These are phyloP conservation scores for Pinctada fucata DNA, from an alignment of 2,888 invertebrate species.

Conservation along the genomic window DNA sequence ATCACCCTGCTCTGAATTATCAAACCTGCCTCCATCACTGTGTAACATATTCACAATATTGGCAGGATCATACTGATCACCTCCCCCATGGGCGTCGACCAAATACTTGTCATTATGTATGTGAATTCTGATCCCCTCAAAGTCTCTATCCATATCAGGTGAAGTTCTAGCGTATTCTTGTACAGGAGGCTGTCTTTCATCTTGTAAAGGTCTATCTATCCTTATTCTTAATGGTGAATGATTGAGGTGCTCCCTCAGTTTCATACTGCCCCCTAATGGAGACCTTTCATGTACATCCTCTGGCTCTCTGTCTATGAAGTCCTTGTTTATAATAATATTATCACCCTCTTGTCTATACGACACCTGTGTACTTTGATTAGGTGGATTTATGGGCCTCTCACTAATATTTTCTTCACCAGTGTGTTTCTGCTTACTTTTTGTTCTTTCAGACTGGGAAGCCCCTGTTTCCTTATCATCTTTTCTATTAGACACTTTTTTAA, in stretches of 20 bases:
- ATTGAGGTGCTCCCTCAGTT: not conserved
- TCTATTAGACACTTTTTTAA: no score
- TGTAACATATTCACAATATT: conserved; percentile 15
- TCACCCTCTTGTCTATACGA: not conserved
- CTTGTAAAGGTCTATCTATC: conserved; percentile 1
- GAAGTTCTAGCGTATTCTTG: not conserved
- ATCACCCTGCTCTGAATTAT: not conserved
- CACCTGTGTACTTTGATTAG: not conserved
- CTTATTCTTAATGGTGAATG: conserved; percentile 3
- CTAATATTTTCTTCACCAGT: not conserved
- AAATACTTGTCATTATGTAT: conserved; percentile 36
- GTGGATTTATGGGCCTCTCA: not conserved
- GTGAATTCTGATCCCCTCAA: conserved; percentile 43
- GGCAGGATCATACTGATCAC: conserved; percentile 8
- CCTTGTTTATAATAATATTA: not conserved
- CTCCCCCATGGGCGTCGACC: not conserved
- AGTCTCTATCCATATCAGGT: conserved; percentile 24
- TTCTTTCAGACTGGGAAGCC: not conserved
- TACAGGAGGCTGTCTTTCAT: not conserved
- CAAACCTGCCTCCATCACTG: not conserved
- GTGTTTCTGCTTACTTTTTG: no score
- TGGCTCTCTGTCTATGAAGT: not conserved
- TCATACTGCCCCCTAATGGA: not conserved
- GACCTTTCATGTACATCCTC: not conserved
- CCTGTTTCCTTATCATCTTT: not conserved